Evolutionary conservation across 2,888 invertebrate genomes (phyloP), one percentile per base, ranked within the genome.

Genomic region (Meteorus cinctellus): DNA sequence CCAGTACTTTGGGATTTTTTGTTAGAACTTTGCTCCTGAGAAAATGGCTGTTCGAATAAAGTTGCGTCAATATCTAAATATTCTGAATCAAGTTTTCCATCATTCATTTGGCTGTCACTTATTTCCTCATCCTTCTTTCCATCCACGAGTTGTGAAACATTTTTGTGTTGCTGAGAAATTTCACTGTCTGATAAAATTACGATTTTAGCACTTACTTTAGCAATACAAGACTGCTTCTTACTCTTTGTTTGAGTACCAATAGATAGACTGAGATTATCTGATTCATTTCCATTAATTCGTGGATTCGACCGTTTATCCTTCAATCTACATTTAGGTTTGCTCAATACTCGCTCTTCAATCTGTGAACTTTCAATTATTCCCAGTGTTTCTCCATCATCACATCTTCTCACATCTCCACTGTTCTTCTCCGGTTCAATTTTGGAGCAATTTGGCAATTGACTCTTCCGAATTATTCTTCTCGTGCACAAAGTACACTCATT

Each of bases 81-180:
- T 4, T 16, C 14, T 12, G 55, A 27, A 67, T 74, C 55, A 45
- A 72, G 68, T 55, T 69, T 70, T 6, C 19, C 36, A 41, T 16
- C 16, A 19, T 45, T 24, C 34, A 66, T 62, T 72, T 60, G 16
- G 45, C 68, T 27, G 41, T 55, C 1, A 60, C 65, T 59, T 71
- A 19, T 41, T 62, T 6, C 16, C 19, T 3, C 24, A 55, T 62
- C 45, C 19, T 74, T 68, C 34, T 81, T 81, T 65, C 79, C 62
- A n/a, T 80, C 69, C 0, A 76, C 41, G 68, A 79, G 80, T 68
- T 82, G 67, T 31, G 86, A 75, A 34, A 81, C 29, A 31, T 87
- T 80, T 34, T 77, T 86, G 4, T 85, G 79, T 72, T 88, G 89
- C 62, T 80, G 84, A 4, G 84, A 60, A 69, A 80, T 84, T 71